Evolutionary conservation across 2,113 vertebrate genomes (phyloP), one percentile per base, ranked within the genome.

Genomic region (Myiagra hebetior): DNA sequence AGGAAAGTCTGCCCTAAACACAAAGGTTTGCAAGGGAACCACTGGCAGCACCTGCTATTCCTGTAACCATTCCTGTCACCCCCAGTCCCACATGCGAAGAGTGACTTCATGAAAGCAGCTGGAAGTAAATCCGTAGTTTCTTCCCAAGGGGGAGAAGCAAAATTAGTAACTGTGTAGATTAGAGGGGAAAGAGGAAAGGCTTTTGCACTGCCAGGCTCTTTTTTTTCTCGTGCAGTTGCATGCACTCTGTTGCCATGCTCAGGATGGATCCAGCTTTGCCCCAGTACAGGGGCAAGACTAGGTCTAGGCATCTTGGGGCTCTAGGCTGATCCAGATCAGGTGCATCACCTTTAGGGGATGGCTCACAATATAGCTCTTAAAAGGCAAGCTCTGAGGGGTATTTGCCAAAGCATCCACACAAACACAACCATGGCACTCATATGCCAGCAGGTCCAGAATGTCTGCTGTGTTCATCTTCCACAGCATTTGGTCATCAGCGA

Each of bases 161-260:
- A 87, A 87, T 52, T 31, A 82, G 70, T 60, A 68, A 49, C 9
- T 17, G 22, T 1, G 33, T 27, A 74, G 63, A 74, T 59, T 6
- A 87, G 44, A 76, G 4, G 9, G 39, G 28, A 60, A 84, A 59
- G 42, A 78, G 5, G 11, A 77, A 78, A 84, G 33, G 64, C 22
- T 91, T 44, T 74, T 69, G 21, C 41, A 49, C 11, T 88, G 28
- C 52, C 73, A 52, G 0, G 0, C 20, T 87, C 30, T 37, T 55
- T 53, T 60, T 60, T 39, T 4, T 3, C 41, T 46, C 27, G 20
- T 31, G 55, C 63, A 62, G 27, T 3, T 67, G 46, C n/a, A 17
- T 18, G 33, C 0, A 2, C 13, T 11, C 20, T 5, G 20, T 19
- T 3, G 4, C 28, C 1, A 0, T 30, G 44, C 24, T 37, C 49